phyloP scores from a whole-genome alignment of 1,140 invertebrate species.

The Dreissena polymorpha region DNA sequence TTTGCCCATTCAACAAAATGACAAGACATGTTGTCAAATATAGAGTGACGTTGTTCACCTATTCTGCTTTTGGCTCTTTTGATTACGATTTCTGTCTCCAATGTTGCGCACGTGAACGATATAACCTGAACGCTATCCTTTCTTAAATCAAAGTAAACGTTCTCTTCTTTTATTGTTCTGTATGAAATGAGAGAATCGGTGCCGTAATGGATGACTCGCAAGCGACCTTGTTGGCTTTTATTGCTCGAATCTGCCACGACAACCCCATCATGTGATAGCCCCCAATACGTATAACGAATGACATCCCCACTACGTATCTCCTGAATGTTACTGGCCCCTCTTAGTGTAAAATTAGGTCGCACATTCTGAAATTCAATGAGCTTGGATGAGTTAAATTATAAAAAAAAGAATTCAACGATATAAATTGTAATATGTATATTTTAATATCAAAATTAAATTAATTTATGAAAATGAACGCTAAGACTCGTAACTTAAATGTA shows the following conservation, averaged over 20 bases:
- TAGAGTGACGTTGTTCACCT: constrained; percentile 8
- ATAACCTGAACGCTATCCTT: not conserved
- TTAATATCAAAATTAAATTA: no score
- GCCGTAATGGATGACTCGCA: constrained; percentile 37
- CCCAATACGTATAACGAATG: constrained; percentile 21
- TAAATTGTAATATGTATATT: no score
- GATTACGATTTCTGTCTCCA: constrained; percentile 7
- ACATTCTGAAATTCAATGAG: no score
- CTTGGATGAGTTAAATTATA: no score
- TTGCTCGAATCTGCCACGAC: not conserved
- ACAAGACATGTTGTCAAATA: constrained; percentile 11
- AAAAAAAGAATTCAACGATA: no score
- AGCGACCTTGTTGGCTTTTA: not conserved
- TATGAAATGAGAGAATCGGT: not conserved
- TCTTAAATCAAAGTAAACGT: not conserved
- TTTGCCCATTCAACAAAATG: constrained; percentile 44
- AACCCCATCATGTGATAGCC: not conserved
- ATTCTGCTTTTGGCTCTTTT: constrained; percentile 19
- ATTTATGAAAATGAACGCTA: no score
- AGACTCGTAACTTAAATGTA: no score
- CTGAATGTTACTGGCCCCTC: no score
- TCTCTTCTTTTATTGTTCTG: constrained; percentile 37
- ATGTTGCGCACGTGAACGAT: constrained; percentile 10
- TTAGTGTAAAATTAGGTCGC: no score
- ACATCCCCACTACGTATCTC: constrained; percentile 11